These are phyloP conservation scores for Pentalonia nigronervosa DNA, from an alignment of 1,140 invertebrate species.

Conservation along the genomic window DNA sequence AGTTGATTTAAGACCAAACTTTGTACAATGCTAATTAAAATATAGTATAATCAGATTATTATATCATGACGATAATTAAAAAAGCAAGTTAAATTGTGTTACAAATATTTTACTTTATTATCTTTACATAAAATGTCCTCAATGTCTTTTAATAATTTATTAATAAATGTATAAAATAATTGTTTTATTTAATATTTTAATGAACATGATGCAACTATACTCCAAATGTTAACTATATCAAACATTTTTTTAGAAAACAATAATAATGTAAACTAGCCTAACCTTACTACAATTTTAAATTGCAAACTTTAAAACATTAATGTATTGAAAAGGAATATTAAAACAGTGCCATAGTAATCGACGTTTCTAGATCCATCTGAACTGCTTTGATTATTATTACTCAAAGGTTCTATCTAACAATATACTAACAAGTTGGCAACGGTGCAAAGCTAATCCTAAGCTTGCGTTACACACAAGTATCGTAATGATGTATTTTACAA, in stretches of 20 bases:
- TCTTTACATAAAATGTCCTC: not conserved
- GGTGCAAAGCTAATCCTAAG: not conserved
- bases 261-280: no score
- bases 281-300: no score
- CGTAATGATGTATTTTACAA: not conserved
- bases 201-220: no score
- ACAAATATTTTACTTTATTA: not conserved
- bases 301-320: no score
- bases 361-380: not conserved
- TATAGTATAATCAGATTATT: not conserved
- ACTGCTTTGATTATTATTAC: not conserved
- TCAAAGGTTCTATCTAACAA: not conserved
- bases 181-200: not conserved
- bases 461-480: not conserved
- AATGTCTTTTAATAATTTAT: not conserved
- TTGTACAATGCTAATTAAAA: not conserved
- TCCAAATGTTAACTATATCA: no score
- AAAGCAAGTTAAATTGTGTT: not conserved
- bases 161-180: not conserved
- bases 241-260: no score
- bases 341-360: not conserved
- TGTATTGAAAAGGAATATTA: not conserved
- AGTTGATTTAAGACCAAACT: not conserved
- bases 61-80: not conserved
- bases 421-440: not conserved